Conservation (phyloP, 2,797 vertebrate genomes). For the Kryptolebias ocellatus region DNA sequence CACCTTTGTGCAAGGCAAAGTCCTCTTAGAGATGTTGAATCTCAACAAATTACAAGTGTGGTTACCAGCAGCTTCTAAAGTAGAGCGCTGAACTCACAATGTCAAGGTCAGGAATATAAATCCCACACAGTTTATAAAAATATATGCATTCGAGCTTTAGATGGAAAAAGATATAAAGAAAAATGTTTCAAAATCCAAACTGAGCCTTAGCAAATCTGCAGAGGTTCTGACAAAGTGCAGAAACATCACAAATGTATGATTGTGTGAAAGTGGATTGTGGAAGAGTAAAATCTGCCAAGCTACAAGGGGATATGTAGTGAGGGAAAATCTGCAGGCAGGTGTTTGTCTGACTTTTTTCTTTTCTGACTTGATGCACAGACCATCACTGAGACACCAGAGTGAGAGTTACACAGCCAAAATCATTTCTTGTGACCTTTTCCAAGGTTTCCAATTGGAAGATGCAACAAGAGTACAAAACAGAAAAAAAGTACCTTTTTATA, state of each 20-base stretch:
- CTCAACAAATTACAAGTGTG: constrained; percentile 31
- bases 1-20: constrained; percentile 45
- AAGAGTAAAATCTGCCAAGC: too few species aligned
- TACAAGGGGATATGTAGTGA: too few species aligned
- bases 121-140: constrained; percentile 19
- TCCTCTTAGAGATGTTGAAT: constrained; percentile 27
- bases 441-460: neutral
- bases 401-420: neutral
- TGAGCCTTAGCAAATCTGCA: neutral
- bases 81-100: constrained; percentile 12
- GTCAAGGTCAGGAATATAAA: constrained; percentile 10
- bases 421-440: neutral
- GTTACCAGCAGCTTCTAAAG: neutral
- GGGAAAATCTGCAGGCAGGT: too few species aligned
- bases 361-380: neutral
- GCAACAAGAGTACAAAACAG: neutral
- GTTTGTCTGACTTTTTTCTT: neutral
- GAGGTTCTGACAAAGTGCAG: neutral
- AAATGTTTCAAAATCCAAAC: neutral
- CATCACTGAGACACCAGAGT: neutral
- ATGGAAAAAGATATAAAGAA: neutral
- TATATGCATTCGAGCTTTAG: constrained; percentile 8
- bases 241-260: neutral
- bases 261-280: neutral
- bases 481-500: neutral